phyloP scores from a whole-genome alignment of 2,113 vertebrate species.

The Caranx ignobilis region DNA sequence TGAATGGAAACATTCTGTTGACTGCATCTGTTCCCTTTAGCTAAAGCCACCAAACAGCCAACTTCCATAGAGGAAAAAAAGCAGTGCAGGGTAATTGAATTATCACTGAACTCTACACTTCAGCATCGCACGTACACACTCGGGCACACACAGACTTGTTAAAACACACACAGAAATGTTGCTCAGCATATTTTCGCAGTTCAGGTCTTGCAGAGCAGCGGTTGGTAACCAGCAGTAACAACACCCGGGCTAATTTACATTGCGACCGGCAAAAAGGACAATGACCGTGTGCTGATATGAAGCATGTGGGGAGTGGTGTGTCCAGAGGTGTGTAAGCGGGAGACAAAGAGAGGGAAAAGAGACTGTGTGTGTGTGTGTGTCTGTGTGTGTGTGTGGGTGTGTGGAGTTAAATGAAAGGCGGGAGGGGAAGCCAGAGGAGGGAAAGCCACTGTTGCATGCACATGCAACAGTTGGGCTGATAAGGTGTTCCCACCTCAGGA shows the following conservation, averaged over 20 bases:
- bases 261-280: constrained; percentile 1
- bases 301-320: neutral
- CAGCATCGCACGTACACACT: neutral
- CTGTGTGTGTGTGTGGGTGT: neutral
- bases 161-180: constrained; percentile 5
- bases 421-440: constrained; percentile 32
- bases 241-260: constrained; percentile 54
- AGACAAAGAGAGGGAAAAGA: constrained; percentile 1
- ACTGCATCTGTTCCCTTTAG: neutral
- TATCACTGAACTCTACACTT: neutral
- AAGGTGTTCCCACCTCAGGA: constrained; percentile 44
- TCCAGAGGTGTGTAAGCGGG: constrained; percentile 6
- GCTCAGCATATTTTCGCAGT: constrained; percentile 5
- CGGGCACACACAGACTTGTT: neutral
- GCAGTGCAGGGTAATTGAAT: neutral
- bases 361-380: neutral
- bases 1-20: neutral
- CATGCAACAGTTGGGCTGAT: constrained; percentile 46
- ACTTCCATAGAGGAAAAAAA: neutral
- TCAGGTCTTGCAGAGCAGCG: constrained; percentile 21
- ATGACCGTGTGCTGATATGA: constrained; percentile 46
- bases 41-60: neutral
- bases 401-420: constrained; percentile 27
- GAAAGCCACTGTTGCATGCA: constrained; percentile 44
- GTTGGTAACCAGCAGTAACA: constrained; percentile 40